A percentile compares a stretch with the other conserved stretches of the same genome.
Conservation (phyloP, 2,797 vertebrate species). For the Mus spretus region DNA sequence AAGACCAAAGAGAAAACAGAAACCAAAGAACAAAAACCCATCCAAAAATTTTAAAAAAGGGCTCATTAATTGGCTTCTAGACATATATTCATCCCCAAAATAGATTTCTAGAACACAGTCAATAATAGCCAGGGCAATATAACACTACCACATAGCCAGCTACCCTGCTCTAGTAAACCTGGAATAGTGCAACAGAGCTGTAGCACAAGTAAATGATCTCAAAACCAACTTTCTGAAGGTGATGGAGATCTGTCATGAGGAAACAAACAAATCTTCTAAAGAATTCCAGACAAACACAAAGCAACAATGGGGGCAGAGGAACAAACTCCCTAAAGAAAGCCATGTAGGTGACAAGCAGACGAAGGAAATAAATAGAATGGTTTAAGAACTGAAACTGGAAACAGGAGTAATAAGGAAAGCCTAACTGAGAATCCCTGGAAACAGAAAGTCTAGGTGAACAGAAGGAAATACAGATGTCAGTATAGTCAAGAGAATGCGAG, state of each 20-base stretch:
- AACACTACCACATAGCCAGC: background rate
- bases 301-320: background rate
- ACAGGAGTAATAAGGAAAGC: background rate
- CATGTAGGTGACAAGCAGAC: background rate
- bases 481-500: background rate
- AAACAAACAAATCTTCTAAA: background rate
- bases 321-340: background rate
- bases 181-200: background rate
- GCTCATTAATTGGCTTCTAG: background rate
- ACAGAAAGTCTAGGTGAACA: background rate
- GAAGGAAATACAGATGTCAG: background rate
- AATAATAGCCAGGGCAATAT: background rate
- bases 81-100: background rate
- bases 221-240: background rate
- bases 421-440: background rate
- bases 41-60: background rate
- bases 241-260: background rate
- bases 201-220: background rate
- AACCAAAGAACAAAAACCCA: background rate
- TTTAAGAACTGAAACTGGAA: background rate
- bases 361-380: background rate
- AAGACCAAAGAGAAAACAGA: background rate
- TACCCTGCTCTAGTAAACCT: background rate
- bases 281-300: too few relatives aligned
- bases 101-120: background rate